Evolutionary conservation across 2,888 invertebrate genomes (phyloP).

Genomic region (Zygothrica quintamaculata): DNA sequence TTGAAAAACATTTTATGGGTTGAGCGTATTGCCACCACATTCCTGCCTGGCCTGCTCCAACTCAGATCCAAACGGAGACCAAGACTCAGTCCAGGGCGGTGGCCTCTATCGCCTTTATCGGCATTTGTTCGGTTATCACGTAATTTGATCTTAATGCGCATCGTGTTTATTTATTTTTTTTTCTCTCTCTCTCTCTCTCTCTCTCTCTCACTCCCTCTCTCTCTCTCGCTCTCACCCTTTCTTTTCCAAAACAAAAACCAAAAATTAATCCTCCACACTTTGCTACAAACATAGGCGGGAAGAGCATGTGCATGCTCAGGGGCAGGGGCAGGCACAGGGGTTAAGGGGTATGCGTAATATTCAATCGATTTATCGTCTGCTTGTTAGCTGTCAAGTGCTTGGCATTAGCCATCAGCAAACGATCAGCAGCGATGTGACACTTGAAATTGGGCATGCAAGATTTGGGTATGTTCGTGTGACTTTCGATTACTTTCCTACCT

Average conservation of each 20-base stretch:
- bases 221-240: neutral
- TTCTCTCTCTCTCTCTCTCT: neutral
- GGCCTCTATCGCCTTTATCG: slow-evolving; percentile 44
- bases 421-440: slow-evolving; percentile 70
- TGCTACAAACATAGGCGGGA: too few relatives aligned
- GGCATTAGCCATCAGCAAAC: slow-evolving; percentile 59
- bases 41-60: neutral
- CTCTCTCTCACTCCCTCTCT: neutral
- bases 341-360: slow-evolving; percentile 50
- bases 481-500: neutral
- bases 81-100: slow-evolving; percentile 34
- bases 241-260: neutral
- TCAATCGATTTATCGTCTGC: slow-evolving; percentile 73
- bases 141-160: slow-evolving; percentile 79
- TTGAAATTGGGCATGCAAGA: slow-evolving; percentile 75
- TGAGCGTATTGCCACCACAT: slow-evolving; percentile 45
- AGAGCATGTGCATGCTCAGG: slow-evolving; percentile 8
- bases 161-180: slow-evolving; percentile 69
- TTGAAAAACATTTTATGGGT: slow-evolving; percentile 20
- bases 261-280: slow-evolving; percentile 69
- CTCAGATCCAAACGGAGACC: slow-evolving; percentile 30
- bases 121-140: slow-evolving; percentile 62
- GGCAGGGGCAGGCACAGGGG: slow-evolving; percentile 2
- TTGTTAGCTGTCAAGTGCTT: slow-evolving; percentile 74
- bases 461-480: slow-evolving; percentile 58